Conservation (phyloP, 2,797 vertebrate genomes). For the Pseudomugil gertrudae region DNA sequence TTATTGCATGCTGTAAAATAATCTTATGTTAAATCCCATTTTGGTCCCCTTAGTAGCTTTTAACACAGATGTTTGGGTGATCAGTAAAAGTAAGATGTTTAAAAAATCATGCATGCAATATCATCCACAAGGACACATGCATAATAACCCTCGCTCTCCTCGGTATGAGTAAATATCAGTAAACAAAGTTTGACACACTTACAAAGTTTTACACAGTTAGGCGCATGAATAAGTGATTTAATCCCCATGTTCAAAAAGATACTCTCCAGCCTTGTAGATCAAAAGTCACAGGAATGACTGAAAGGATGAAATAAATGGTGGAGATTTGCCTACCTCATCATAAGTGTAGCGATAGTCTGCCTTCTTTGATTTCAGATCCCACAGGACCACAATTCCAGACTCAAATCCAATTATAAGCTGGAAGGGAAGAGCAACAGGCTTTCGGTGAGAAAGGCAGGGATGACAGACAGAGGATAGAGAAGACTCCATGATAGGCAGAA, state of each 20-base stretch:
- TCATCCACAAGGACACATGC: background rate
- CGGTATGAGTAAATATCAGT: constrained; percentile 6
- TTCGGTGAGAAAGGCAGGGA: constrained; percentile 62
- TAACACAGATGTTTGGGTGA: constrained; percentile 4
- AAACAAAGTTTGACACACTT: constrained; percentile 5
- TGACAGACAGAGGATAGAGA: constrained; percentile 61
- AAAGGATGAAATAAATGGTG: constrained; percentile 44
- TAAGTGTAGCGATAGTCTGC: constrained; percentile 98
- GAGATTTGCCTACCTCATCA: constrained; percentile 90
- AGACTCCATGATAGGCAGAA: constrained; percentile 57
- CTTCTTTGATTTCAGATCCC: constrained; percentile 99
- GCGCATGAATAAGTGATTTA: constrained; percentile 70
- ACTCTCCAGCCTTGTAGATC: constrained; percentile 21
- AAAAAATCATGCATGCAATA: background rate
- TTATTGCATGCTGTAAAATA: constrained; percentile 15
- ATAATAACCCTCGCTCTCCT: constrained; percentile 1
- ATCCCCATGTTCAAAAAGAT: constrained; percentile 45
- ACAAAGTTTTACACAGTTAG: constrained; percentile 31
- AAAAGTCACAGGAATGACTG: constrained; percentile 35
- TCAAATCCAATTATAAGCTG: constrained; percentile 99
- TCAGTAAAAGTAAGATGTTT: background rate
- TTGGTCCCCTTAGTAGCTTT: constrained; percentile 13
- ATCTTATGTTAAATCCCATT: constrained; percentile 5
- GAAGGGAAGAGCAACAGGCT: constrained; percentile 72
- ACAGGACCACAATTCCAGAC: constrained; percentile 94